phyloP scores from a whole-genome alignment of 2,113 vertebrate genomes.

The Calyptomena viridis region DNA sequence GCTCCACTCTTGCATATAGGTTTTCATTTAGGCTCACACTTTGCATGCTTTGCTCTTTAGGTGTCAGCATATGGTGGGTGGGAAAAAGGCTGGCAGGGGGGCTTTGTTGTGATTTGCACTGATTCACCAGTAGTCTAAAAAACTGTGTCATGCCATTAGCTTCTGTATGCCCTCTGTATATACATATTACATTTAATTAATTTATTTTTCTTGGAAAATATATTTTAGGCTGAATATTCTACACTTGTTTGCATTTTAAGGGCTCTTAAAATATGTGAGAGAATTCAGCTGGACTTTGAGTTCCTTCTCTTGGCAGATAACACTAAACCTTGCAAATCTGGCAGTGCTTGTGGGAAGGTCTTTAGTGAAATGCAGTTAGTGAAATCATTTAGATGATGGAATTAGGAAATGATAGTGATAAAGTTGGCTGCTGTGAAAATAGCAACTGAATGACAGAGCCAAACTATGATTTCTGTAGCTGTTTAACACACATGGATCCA shows the following conservation, averaged over 20 bases:
- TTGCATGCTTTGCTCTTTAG: background rate
- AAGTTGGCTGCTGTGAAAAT: conserved; percentile 32
- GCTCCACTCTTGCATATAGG: background rate
- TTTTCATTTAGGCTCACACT: background rate
- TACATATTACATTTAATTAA: background rate
- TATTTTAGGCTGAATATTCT: background rate
- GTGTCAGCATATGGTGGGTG: background rate
- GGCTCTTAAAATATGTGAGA: background rate
- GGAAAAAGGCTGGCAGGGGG: background rate
- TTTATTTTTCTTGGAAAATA: background rate
- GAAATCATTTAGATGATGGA: conserved; percentile 5
- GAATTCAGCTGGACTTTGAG: conserved; percentile 16
- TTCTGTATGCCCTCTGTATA: background rate
- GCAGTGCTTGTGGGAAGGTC: conserved; percentile 24
- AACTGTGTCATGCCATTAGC: background rate
- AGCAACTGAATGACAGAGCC: background rate
- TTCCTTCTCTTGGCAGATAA: conserved; percentile 22
- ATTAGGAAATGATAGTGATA: conserved; percentile 29
- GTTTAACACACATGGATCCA: background rate
- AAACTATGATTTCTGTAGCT: background rate
- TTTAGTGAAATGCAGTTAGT: background rate
- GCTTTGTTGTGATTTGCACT: background rate
- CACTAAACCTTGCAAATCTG: background rate
- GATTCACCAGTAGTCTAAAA: background rate
- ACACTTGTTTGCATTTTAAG: background rate